A percentile compares a stretch with the other conserved stretches of the same genome.
Conservation (phyloP, 2,797 vertebrate genomes). For the Macrochelys suwanniensis region DNA sequence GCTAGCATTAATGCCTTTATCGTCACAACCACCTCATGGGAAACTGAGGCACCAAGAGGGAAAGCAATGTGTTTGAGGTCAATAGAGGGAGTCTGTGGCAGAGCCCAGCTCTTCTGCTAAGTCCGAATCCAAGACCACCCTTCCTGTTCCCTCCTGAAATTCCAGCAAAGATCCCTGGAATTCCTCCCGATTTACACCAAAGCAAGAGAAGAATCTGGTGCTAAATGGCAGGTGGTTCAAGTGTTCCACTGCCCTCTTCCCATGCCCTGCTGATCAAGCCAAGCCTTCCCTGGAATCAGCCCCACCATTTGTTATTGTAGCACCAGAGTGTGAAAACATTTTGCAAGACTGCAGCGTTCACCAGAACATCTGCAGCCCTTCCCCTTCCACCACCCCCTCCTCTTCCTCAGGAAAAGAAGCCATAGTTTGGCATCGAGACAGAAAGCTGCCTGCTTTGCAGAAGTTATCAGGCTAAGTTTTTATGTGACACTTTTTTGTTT, state of each 20-base stretch:
- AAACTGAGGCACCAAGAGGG: conserved; percentile 27
- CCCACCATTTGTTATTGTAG: background rate
- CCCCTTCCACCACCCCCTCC: background rate
- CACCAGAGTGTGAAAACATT: background rate
- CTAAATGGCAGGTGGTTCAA: background rate
- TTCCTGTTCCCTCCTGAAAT: background rate
- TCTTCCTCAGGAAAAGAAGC: conserved; percentile 4
- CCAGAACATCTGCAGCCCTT: background rate
- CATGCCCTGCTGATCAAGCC: background rate
- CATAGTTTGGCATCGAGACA: background rate
- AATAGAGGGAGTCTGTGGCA: conserved; percentile 15
- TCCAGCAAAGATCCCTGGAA: background rate
- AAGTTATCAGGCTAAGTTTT: conserved; percentile 9
- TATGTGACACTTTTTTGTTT: background rate
- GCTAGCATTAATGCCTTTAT: conserved; percentile 68
- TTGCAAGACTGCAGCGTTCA: background rate
- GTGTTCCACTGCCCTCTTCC: background rate
- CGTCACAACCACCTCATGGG: conserved; percentile 46
- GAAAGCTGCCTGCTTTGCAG: background rate
- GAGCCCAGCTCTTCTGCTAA: background rate
- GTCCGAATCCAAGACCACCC: conserved; percentile 6
- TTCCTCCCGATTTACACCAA: background rate
- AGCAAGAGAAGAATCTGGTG: background rate
- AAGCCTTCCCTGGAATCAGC: background rate
- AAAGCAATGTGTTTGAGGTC: conserved; percentile 25